These are phyloP conservation scores for Falco columbarius DNA, from an alignment of 2,797 vertebrate genomes.

Conservation along the genomic window DNA sequence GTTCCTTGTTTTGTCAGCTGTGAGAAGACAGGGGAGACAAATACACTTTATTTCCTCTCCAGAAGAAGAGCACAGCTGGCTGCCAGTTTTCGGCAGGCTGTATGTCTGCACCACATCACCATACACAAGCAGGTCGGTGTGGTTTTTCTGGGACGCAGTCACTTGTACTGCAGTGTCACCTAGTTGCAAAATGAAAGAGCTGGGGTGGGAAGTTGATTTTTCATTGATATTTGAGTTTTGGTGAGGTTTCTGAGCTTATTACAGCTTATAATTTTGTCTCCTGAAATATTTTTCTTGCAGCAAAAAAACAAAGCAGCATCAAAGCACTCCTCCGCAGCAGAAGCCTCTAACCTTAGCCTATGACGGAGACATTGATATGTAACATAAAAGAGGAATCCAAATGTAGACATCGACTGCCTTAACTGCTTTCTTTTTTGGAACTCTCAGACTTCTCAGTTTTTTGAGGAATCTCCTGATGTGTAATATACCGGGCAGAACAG, in stretches of 20 bases:
- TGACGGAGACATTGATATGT: constrained; percentile 96
- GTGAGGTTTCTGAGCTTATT: not conserved
- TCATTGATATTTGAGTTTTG: not conserved
- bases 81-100: not conserved
- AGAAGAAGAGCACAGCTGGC: not conserved
- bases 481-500: constrained; percentile 70
- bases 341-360: constrained; percentile 96
- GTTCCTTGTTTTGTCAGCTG: constrained; percentile 4
- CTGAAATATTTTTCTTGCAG: constrained; percentile 75
- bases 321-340: constrained; percentile 88
- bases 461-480: constrained; percentile 77
- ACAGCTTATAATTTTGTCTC: not conserved
- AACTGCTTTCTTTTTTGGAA: constrained; percentile 79
- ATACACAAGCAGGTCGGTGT: not conserved
- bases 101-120: not conserved
- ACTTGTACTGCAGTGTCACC: not conserved
- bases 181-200: not conserved
- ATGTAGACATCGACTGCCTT: constrained; percentile 83
- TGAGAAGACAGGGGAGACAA: not conserved
- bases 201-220: not conserved
- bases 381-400: constrained; percentile 76
- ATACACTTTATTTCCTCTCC: constrained; percentile 5
- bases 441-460: constrained; percentile 79
- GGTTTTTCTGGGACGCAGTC: not conserved
- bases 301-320: constrained; percentile 87